Percentiles rank a stretch among this genome's conserved stretches.
These are phyloP conservation scores for Euura lappo DNA, from an alignment of 1,140 invertebrate species.

Conservation along the genomic window DNA sequence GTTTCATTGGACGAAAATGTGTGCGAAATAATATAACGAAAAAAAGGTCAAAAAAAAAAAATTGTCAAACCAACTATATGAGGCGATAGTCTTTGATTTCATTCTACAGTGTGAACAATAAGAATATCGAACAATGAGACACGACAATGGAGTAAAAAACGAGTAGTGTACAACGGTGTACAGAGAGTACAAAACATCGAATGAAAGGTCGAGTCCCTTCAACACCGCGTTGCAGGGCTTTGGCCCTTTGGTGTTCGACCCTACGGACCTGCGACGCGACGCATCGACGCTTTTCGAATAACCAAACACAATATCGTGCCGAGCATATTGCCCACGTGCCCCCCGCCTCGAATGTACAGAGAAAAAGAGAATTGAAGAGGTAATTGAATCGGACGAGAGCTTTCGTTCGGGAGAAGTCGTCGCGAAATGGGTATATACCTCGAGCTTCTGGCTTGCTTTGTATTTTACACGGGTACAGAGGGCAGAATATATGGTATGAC, in stretches of 20 bases:
- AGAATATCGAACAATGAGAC: constrained; percentile 2
- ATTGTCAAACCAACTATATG: background rate
- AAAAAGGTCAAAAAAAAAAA: background rate
- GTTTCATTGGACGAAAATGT: background rate
- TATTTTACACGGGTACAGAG: no score
- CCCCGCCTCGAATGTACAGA: no score
- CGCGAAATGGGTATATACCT: no score
- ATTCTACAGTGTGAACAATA: background rate
- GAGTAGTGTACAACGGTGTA: no score
- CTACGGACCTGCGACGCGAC: background rate
- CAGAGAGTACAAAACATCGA: background rate
- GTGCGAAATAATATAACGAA: background rate
- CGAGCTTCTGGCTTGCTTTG: no score
- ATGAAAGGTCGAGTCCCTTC: background rate
- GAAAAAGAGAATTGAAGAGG: background rate
- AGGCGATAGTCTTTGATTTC: background rate
- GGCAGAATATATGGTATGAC: no score
- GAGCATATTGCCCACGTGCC: background rate
- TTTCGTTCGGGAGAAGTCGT: background rate
- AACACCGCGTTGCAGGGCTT: background rate
- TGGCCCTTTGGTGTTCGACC: no score
- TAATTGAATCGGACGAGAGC: background rate
- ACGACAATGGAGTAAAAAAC: background rate
- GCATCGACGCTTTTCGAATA: constrained; percentile 3
- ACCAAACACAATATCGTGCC: background rate